Evolutionary conservation across 2,797 vertebrate genomes (phyloP), one percentile per base, ranked within the genome.

Genomic region (Moxostoma hubbsi): DNA sequence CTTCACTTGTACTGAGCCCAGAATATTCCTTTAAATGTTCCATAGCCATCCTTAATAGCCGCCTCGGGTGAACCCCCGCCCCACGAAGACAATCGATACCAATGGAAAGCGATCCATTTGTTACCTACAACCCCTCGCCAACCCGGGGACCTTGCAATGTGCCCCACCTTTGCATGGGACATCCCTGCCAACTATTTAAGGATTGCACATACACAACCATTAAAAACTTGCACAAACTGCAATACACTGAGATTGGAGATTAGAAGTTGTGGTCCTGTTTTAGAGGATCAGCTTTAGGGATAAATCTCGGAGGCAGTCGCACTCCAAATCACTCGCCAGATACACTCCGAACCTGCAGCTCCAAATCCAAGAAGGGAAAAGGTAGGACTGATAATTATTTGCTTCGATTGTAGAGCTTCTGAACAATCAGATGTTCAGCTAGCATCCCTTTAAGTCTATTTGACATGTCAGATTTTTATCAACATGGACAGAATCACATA

Each of bases 211-310:
- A 24, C 73, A 59, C 54, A 47, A 78, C 47, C 61, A 43, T 72
- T 55, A 75, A 57, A 78, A 66, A 84, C 1, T 24, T 54, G 82
- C 72, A 81, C 72, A 63, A 75, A 83, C 74, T 81, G 83, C 86
- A 79, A 77, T 81, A 77, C 85, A 82, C 89, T 85, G 82, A 82
- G 85, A 90, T 87, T 89, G 82, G 80, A 91, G 93, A 94, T 93
- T 93, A 93, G 81, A 84, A 87, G 79, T 86, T 80, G 89, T 46
- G 80, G 88, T 86, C 86, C 87, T 90, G 88, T 91, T 86, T 90
- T 90, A 90, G 88, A 73, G 92, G 92, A 94, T 94, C 89, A 93
- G 91, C 86, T 83, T 72, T 45, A 71, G 81, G 90, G 87, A 93
- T 93, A 93, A 94, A 94, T 86, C 87, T 82, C 78, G 65, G 80